Evolutionary conservation across 2,888 invertebrate genomes (phyloP), one percentile per base, ranked within the genome.

Genomic region (Dryococelus australis): DNA sequence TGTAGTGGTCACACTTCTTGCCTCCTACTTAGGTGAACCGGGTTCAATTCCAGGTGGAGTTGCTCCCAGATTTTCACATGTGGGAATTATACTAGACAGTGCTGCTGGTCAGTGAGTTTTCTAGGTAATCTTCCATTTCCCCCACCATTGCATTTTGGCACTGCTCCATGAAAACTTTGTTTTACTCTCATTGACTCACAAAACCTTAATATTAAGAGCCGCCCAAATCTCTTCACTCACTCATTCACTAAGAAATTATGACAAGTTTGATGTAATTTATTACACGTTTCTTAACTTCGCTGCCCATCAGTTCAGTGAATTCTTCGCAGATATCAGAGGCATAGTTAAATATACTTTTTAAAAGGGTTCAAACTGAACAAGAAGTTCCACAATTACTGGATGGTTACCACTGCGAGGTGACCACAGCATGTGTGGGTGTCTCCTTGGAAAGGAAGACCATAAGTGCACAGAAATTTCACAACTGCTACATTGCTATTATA

Each of bases 281-380:
- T 35, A 9, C 26, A 24, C 26, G 28, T 35, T 83, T 83, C 2
- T 35, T 6, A 28, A 83, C 83, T 83, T 83, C 35, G 27, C 26
- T 28, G 35, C 83, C 28, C 83, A 83, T 28, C n/a, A 83, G 27
- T 24, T 28, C 83, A 83, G 26, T 35, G 35, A 83, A 83, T 83
- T 83, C 83, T 35, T 83, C 83, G 26, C 28, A 83, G 28, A 28
- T 28, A 83, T 83, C 83, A 83, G 16, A 80, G 10, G n/a, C 28
- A 80, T 80, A 13, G 26, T 80, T 80, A 80, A 16, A 80, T n/a
- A 24, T 80, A 5, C n/a, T 0, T 80, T n/a, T 80, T 4, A 24
- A 35, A 80, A 80, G 80, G n/a, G 80, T n/a, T 80, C 80, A 80
- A 80, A 80, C 13, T n/a, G 80, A 80, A 26, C 80, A n/a, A 80